Evolutionary conservation across 2,888 invertebrate species (phyloP).

Genomic region (Lamellibrachia satsuma): DNA sequence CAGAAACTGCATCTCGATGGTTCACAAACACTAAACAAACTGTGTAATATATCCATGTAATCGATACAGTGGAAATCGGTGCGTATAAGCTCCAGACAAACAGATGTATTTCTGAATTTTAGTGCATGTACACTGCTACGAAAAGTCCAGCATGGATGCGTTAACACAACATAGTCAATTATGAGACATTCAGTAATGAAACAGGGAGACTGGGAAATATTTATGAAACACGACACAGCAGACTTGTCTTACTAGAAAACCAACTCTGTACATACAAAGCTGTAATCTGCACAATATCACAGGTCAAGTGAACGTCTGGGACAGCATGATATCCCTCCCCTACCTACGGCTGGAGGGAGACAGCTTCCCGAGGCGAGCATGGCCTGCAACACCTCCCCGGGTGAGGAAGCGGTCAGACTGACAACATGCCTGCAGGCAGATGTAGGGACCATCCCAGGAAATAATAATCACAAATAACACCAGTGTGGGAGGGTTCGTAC

Average conservation of each 20-base stretch:
- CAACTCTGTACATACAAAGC: not conserved
- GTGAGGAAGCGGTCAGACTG: not conserved
- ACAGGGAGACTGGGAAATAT: not conserved
- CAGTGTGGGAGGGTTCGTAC: not conserved
- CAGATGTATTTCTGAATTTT: not conserved
- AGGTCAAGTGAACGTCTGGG: not conserved
- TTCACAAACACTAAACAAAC: not conserved
- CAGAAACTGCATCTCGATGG: not conserved
- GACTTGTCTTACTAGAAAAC: not conserved
- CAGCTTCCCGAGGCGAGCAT: not conserved
- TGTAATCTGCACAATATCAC: constrained; percentile 12
- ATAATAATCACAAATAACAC: constrained; percentile 1
- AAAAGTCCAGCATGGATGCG: not conserved
- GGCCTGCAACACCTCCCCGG: not conserved
- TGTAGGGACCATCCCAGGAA: not conserved
- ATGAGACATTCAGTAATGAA: not conserved
- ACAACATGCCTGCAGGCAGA: not conserved
- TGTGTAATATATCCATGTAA: not conserved
- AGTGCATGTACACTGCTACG: not conserved
- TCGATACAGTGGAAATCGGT: not conserved
- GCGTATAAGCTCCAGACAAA: not conserved
- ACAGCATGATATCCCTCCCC: not conserved
- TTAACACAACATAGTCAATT: not conserved
- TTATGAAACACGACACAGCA: not conserved
- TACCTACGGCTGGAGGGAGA: not conserved